These are phyloP conservation scores for Drosophila mayri DNA, from an alignment of 1,140 invertebrate genomes.

Conservation along the genomic window DNA sequence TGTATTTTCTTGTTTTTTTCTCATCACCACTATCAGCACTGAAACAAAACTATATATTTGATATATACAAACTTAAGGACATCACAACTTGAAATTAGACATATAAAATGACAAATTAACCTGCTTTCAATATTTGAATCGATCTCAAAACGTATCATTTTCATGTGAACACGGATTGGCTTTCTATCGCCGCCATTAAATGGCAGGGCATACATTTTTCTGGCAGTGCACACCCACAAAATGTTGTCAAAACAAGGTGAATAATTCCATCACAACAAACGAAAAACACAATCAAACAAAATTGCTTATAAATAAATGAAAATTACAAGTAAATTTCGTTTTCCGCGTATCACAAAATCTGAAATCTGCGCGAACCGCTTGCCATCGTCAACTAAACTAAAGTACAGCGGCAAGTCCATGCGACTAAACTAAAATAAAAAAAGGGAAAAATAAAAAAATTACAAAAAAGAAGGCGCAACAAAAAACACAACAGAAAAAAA, in stretches of 20 bases:
- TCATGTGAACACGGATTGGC: slow-evolving; percentile 38
- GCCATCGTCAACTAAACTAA: slow-evolving; percentile 81
- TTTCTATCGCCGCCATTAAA: slow-evolving; percentile 9
- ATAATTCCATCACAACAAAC: not conserved
- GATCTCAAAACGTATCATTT: slow-evolving; percentile 43
- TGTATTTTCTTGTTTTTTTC: slow-evolving; percentile 10
- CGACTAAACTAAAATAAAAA: slow-evolving; percentile 77
- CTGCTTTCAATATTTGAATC: slow-evolving; percentile 23
- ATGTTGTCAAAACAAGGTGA: not conserved
- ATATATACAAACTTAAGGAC: slow-evolving; percentile 4
- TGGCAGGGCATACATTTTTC: slow-evolving; percentile 38
- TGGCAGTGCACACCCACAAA: slow-evolving; percentile 29
- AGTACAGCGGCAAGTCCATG: slow-evolving; percentile 75
- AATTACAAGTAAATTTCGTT: slow-evolving; percentile 20
- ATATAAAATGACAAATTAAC: slow-evolving; percentile 11
- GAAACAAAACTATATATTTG: not conserved
- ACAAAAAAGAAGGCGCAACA: slow-evolving; percentile 31
- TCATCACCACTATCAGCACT: not conserved
- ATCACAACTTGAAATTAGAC: not conserved
- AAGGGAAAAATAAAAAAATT: slow-evolving; percentile 33
- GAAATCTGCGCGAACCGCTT: slow-evolving; percentile 75
- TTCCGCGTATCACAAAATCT: slow-evolving; percentile 46
- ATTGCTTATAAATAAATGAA: slow-evolving; percentile 16
- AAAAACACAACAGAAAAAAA: slow-evolving; percentile 46
- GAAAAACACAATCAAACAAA: not conserved